Evolutionary conservation across 2,888 invertebrate species (phyloP), one percentile per base, ranked within the genome.

Genomic region (Sinopyrophorus schimmeli): DNA sequence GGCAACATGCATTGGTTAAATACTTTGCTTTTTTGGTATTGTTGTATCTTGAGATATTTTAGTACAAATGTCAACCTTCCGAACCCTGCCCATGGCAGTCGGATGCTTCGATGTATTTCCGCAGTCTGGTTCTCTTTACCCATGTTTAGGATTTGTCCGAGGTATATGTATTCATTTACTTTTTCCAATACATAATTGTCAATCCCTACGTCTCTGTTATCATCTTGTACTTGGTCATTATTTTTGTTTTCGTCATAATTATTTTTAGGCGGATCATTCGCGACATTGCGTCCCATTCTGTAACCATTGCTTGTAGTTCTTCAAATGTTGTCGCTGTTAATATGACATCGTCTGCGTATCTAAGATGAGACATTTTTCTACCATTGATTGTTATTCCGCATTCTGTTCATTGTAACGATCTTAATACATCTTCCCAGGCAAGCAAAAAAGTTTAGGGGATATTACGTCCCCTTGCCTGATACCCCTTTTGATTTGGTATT

Each of bases 61-160:
- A 38, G 30, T 14, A 47, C 23, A 5, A 9, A 26, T 6, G 27
- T 24, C 11, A 54, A 40, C 26, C 47, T 56, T 16, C 56, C 48
- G 40, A 56, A 56, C 5, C 39, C 47, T 27, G 54, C 54, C 49
- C 54, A 53, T 7, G 41, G 32, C 10, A 54, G 21, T 41, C 30
- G 31, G 31, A 10, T 31, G 9, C 17, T 31, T 31, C 17, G 10
- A 10, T 31, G 17, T 31, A 15, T 31, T 17, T 31, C 31, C 14
- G 31, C 17, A 7, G 17, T 31, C n/a, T 52, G 49, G 27, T 50
- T 46, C 9, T 46, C 23, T 30, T 50, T 46, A 27, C 39, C 46
- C 17, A 35, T 12, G 23, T 44, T 48, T 28, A 48, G 21, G 14
- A 26, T 35, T 21, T 48, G 48, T 20, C 37, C 43, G n/a, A 44